These are phyloP conservation scores for Eremophila alpestris DNA, from an alignment of 2,797 vertebrate genomes.

Conservation along the genomic window DNA sequence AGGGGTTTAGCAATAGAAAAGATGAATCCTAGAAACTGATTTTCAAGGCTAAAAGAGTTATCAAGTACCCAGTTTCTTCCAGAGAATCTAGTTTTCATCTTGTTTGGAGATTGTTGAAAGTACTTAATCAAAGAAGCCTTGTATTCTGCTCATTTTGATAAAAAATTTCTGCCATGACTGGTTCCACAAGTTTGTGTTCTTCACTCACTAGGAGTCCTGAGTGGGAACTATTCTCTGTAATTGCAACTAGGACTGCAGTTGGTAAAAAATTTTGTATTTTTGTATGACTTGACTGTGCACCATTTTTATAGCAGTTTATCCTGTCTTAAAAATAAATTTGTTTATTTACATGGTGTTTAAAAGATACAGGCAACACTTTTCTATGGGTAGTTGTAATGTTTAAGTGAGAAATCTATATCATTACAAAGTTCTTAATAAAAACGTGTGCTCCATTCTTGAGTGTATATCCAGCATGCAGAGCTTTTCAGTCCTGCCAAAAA, in stretches of 20 bases:
- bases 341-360: conserved; percentile 79
- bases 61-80: not conserved
- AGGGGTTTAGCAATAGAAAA: conserved; percentile 23
- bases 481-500: conserved; percentile 44
- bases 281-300: conserved; percentile 80
- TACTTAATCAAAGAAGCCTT: conserved; percentile 47
- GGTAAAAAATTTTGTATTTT: conserved; percentile 82
- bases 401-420: conserved; percentile 54
- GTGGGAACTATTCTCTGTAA: conserved; percentile 69
- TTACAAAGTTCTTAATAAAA: conserved; percentile 53
- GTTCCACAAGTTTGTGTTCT: conserved; percentile 52
- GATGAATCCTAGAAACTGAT: conserved; percentile 43
- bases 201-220: conserved; percentile 59
- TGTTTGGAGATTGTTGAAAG: conserved; percentile 34
- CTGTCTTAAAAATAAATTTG: conserved; percentile 79
- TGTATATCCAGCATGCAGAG: conserved; percentile 7
- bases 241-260: conserved; percentile 75
- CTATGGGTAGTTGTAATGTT: conserved; percentile 72
- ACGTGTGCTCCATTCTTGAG: not conserved
- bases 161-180: conserved; percentile 51
- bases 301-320: conserved; percentile 81
- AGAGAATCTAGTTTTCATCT: conserved; percentile 37
- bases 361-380: conserved; percentile 69
- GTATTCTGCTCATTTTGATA: conserved; percentile 65
- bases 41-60: conserved; percentile 35